Conservation (phyloP, 2,888 invertebrate genomes). For the Erebia aethiops region DNA sequence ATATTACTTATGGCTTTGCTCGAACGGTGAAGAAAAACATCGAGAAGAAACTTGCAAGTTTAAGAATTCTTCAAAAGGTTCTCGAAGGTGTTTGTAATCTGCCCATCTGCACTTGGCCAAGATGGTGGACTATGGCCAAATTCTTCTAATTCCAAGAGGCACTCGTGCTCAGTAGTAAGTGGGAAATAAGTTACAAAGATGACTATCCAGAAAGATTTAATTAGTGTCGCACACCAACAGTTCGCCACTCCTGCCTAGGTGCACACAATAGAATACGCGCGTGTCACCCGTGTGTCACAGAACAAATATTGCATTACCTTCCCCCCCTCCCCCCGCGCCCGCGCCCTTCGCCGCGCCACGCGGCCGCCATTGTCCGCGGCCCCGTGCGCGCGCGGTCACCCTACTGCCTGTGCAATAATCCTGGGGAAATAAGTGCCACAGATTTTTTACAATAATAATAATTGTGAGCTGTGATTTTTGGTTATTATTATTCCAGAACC, state of each 20-base stretch:
- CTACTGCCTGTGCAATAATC: constrained; percentile 46
- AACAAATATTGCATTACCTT: constrained; percentile 78
- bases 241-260: constrained; percentile 66
- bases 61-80: no score
- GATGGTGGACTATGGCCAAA: no score
- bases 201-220: no score
- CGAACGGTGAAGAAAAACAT: no score
- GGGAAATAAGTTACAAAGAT: no score
- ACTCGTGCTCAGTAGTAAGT: no score
- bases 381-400: constrained; percentile 62
- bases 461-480: constrained; percentile 22
- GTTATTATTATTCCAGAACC: constrained; percentile 10
- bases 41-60: no score
- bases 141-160: no score
- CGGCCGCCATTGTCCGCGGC: constrained; percentile 60
- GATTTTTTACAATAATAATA: constrained; percentile 33
- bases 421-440: constrained; percentile 37
- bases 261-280: constrained; percentile 67
- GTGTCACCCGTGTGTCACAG: constrained; percentile 79
- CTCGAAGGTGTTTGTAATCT: no score
- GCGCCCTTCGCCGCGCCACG: constrained; percentile 50
- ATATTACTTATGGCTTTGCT: no score
- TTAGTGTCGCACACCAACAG: constrained; percentile 47
- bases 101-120: no score
- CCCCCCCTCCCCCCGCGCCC: constrained; percentile 39